These are phyloP conservation scores for Chalcis sispes DNA, from an alignment of 2,888 invertebrate genomes.

Conservation along the genomic window DNA sequence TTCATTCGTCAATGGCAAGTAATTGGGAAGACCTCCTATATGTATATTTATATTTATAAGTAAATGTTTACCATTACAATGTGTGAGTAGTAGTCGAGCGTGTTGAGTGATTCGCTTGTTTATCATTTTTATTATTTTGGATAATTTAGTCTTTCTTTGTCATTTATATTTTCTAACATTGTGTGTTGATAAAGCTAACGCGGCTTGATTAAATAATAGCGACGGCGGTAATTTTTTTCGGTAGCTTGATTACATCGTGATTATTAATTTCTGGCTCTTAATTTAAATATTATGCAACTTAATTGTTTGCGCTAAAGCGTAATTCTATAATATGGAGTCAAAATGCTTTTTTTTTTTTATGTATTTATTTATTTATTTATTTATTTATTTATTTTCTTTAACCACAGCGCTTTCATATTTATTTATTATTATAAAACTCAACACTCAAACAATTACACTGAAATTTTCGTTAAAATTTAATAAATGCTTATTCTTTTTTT, in stretches of 20 bases:
- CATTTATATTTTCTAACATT: not conserved
- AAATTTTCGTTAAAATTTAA: constrained; percentile 16
- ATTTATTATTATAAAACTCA: constrained; percentile 34
- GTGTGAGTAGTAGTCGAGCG: constrained; percentile 20
- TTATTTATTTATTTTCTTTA: constrained; percentile 7
- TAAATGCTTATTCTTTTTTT: constrained; percentile 9
- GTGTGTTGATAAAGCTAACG: constrained; percentile 24
- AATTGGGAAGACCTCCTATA: constrained; percentile 49
- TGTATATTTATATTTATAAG: constrained; percentile 15
- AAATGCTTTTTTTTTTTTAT: not conserved
- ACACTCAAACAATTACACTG: constrained; percentile 43
- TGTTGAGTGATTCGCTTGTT: constrained; percentile 20
- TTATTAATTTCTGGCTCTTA: constrained; percentile 33
- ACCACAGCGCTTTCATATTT: constrained; percentile 7
- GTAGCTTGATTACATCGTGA: constrained; percentile 41
- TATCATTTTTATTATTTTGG: not conserved
- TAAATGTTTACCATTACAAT: constrained; percentile 21
- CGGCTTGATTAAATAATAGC: constrained; percentile 35
- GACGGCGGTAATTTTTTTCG: constrained; percentile 11
- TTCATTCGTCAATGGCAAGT: constrained; percentile 34
- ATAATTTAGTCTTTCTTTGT: not conserved
- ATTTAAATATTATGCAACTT: constrained; percentile 23
- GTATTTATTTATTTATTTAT: too few relatives aligned
- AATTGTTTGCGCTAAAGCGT: constrained; percentile 30
- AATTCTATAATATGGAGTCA: constrained; percentile 26